Conservation (phyloP, 2,113 vertebrate genomes). For the pig (Sus scrofa) region DNA sequence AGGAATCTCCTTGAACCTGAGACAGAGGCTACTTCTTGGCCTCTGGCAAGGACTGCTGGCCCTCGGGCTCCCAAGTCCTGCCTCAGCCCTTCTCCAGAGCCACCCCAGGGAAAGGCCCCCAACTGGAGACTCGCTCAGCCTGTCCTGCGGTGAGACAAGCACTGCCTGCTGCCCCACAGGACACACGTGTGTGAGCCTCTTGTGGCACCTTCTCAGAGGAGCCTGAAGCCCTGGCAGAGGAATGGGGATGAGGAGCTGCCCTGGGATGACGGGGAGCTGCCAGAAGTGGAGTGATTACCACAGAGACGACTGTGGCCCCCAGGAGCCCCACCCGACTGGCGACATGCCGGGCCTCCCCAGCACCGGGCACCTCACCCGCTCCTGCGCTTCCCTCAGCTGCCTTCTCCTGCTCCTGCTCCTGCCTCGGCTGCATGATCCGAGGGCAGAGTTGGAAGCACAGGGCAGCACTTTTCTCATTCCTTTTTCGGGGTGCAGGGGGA, state of each 20-base stretch:
- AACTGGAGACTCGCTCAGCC: fast-evolving
- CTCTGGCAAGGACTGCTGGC: not conserved
- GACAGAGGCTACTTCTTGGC: not conserved
- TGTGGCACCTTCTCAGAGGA: not conserved
- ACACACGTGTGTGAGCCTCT: fast-evolving
- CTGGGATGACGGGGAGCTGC: not conserved
- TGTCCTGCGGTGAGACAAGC: not conserved
- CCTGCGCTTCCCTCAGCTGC: not conserved
- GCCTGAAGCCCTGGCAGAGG: not conserved
- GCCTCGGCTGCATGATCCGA: fast-evolving
- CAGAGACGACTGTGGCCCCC: too few relatives aligned
- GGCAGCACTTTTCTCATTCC: fast-evolving
- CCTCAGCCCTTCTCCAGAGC: not conserved
- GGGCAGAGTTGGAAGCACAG: not conserved
- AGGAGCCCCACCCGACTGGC: too few relatives aligned
- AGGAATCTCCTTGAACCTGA: not conserved
- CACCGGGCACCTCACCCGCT: fast-evolving
- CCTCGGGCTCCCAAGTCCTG: not conserved
- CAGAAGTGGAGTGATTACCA: not conserved
- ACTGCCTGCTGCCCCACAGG: not conserved
- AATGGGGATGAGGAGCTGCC: not conserved
- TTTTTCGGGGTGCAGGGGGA: not conserved
- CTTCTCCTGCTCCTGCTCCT: not conserved
- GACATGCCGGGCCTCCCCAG: fast-evolving
- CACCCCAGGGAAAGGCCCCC: fast-evolving